phyloP scores from a whole-genome alignment of 2,113 vertebrate species.

The Bettongia penicillata region DNA sequence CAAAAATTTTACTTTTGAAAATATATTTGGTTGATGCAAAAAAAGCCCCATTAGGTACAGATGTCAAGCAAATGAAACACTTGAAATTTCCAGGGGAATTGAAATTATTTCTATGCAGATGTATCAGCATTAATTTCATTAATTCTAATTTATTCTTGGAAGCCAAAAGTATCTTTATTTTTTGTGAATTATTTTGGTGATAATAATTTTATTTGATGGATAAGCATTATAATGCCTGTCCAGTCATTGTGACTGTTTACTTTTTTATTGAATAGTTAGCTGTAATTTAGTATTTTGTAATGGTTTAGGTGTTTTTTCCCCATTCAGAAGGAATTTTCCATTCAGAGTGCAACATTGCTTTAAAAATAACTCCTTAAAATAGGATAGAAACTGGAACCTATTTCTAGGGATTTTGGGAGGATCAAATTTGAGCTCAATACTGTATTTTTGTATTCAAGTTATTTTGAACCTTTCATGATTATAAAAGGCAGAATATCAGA shows the following conservation, averaged over 20 bases:
- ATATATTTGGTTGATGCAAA: neutral
- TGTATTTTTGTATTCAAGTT: neutral
- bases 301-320: neutral
- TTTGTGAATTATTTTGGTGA: neutral
- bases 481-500: no score
- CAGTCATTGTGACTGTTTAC: neutral
- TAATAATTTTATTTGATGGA: neutral
- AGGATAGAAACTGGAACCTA: constrained; percentile 22
- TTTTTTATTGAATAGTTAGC: neutral
- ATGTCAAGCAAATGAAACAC: neutral
- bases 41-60: neutral
- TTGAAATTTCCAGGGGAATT: neutral
- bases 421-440: constrained; percentile 35
- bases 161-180: neutral
- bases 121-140: neutral
- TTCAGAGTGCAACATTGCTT: constrained; percentile 12
- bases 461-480: neutral
- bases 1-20: constrained; percentile 26
- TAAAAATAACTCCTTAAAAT: constrained; percentile 26
- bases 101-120: neutral
- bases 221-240: neutral
- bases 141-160: neutral
- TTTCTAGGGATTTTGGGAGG: constrained; percentile 35
- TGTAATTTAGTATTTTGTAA: neutral
- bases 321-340: neutral